phyloP scores from a whole-genome alignment of 1,140 invertebrate species.

The Drosophila subobscura region DNA sequence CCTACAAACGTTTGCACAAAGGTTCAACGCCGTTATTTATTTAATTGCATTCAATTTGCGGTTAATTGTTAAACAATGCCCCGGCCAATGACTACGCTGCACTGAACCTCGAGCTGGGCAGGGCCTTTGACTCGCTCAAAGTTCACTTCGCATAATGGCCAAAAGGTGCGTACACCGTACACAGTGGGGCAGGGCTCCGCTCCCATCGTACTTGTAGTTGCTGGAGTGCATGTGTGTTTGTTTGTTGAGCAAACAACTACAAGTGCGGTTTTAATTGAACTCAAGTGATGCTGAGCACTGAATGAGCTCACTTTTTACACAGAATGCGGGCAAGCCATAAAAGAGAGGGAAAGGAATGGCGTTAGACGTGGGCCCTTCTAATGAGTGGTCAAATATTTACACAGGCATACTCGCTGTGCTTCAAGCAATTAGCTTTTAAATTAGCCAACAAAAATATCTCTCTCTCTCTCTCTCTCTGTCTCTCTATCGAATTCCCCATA shows the following conservation, averaged over 20 bases:
- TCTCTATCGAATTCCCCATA: no score
- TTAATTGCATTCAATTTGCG: constrained; percentile 82
- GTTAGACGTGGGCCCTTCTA: constrained; percentile 21
- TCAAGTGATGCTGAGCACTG: constrained; percentile 60
- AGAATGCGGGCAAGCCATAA: constrained; percentile 44
- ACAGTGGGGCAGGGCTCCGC: background rate
- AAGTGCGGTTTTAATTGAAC: constrained; percentile 80
- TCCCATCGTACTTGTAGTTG: no score
- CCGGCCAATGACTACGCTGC: constrained; percentile 39
- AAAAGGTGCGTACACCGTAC: background rate
- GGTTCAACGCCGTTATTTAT: constrained; percentile 80
- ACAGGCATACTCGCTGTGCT: constrained; percentile 10
- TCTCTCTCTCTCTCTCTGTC: no score
- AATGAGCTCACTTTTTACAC: constrained; percentile 48
- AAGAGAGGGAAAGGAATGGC: background rate
- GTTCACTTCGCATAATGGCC: constrained; percentile 36
- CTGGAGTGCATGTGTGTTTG: constrained; percentile 31
- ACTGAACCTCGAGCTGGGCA: background rate
- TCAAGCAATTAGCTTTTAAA: constrained; percentile 66
- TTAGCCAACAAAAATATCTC: constrained; percentile 16
- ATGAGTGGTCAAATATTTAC: constrained; percentile 63
- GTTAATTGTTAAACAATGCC: constrained; percentile 80
- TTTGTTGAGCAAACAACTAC: constrained; percentile 75
- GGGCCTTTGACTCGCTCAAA: constrained; percentile 20
- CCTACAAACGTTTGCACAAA: constrained; percentile 73